Percentiles rank a stretch among this genome's conserved stretches.
These are phyloP conservation scores for Phasianus colchicus DNA, from an alignment of 2,113 vertebrate genomes.

Conservation along the genomic window DNA sequence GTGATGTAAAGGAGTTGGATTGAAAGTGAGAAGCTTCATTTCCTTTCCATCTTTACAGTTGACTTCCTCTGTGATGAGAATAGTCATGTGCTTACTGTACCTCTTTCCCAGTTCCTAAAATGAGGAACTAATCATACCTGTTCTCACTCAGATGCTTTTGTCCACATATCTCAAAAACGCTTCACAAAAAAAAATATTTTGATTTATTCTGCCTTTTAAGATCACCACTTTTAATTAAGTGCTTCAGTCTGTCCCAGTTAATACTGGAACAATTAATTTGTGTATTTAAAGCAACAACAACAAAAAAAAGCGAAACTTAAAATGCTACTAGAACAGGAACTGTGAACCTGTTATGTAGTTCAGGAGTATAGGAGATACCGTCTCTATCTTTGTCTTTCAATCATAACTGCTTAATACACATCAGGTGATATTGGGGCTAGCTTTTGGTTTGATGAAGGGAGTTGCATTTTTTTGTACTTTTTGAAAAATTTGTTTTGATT, in stretches of 20 bases:
- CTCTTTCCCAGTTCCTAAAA: background rate
- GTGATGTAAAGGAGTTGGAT: background rate
- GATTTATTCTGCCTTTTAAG: background rate
- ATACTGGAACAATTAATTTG: background rate
- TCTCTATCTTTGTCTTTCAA: background rate
- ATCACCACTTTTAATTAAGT: background rate
- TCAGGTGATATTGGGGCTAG: background rate
- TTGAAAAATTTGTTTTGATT: background rate
- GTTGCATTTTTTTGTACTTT: background rate
- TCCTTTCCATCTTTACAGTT: background rate
- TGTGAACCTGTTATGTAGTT: background rate
- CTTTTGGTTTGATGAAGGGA: background rate
- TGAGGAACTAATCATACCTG: background rate
- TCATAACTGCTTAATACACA: background rate
- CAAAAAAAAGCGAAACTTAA: background rate
- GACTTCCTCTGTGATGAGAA: background rate
- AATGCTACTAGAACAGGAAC: background rate
- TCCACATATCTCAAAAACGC: background rate
- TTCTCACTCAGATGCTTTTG: background rate
- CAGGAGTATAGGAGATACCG: background rate
- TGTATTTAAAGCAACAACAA: background rate
- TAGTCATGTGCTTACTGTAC: background rate
- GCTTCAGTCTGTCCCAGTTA: background rate
- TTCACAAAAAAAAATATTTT: background rate
- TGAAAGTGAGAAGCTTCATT: background rate